phyloP scores from a whole-genome alignment of 2,888 invertebrate species.

The Athalia circularis region DNA sequence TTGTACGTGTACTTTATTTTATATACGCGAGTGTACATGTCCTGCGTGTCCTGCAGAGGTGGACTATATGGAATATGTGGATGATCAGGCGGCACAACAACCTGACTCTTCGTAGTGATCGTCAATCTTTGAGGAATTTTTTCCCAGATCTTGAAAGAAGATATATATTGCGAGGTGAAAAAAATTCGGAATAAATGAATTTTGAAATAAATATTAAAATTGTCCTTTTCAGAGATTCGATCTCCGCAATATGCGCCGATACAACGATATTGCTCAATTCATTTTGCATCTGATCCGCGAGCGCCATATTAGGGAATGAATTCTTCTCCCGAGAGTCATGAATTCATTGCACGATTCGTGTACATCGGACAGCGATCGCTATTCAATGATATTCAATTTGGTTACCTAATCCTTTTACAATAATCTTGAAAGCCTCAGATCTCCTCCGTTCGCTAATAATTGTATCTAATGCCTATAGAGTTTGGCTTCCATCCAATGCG shows the following conservation, averaged over 20 bases:
- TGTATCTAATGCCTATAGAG: not conserved
- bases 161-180: not conserved
- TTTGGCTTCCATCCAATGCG: not conserved
- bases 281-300: slow-evolving; percentile 29
- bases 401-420: slow-evolving; percentile 2
- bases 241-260: slow-evolving; percentile 17
- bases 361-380: not conserved
- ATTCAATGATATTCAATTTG: slow-evolving; percentile 23
- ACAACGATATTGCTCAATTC: slow-evolving; percentile 34
- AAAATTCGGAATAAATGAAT: not conserved
- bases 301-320: slow-evolving; percentile 21
- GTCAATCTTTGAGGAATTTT: slow-evolving; percentile 7
- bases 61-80: not conserved
- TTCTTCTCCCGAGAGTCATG: slow-evolving; percentile 28
- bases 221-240: not conserved
- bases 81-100: not conserved
- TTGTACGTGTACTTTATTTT: not conserved
- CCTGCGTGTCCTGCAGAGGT: not conserved
- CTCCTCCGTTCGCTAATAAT: not conserved
- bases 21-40: not conserved
- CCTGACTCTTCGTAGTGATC: not conserved
- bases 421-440: not conserved
- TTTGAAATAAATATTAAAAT: not conserved
- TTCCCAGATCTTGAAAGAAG: not conserved
- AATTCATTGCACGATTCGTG: not conserved